These are phyloP conservation scores for Leucopsar rothschildi DNA, from an alignment of 2,113 vertebrate species.

Conservation along the genomic window DNA sequence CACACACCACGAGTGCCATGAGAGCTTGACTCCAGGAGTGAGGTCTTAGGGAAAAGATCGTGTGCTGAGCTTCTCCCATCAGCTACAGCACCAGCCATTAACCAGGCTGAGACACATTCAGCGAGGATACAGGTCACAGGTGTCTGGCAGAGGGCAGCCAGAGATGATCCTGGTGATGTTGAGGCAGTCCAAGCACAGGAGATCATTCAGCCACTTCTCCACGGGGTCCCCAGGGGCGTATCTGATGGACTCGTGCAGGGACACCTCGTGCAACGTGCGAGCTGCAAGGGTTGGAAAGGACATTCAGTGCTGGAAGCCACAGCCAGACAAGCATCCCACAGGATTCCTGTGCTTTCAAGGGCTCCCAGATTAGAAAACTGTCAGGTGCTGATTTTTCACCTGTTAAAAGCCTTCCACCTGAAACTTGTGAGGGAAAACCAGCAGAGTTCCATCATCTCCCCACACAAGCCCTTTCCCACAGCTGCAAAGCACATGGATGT, in stretches of 20 bases:
- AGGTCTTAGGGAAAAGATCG: neutral
- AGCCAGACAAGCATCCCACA: neutral
- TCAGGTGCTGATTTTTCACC: fast-evolving
- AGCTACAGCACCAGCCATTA: neutral
- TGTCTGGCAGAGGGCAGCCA: slow-evolving; percentile 91
- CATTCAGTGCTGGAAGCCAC: neutral
- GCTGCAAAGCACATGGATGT: neutral
- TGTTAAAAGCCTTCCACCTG: neutral
- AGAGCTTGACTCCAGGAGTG: neutral
- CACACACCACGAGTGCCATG: fast-evolving
- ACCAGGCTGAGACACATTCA: neutral
- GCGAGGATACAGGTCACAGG: slow-evolving; percentile 94
- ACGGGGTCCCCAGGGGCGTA: slow-evolving; percentile 89
- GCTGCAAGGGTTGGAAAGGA: slow-evolving; percentile 63
- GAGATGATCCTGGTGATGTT: slow-evolving; percentile 90
- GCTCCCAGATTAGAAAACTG: neutral
- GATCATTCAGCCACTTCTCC: slow-evolving; percentile 96
- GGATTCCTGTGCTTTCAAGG: neutral
- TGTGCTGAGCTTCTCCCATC: fast-evolving
- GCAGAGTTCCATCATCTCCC: neutral
- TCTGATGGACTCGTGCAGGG: slow-evolving; percentile 94
- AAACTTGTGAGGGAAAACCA: neutral
- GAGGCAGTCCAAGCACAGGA: slow-evolving; percentile 94
- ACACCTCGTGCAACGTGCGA: slow-evolving; percentile 86
- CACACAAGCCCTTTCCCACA: neutral